Conservation (phyloP, 92 coral and sea anemone species). For the Ricordea florida region DNA sequence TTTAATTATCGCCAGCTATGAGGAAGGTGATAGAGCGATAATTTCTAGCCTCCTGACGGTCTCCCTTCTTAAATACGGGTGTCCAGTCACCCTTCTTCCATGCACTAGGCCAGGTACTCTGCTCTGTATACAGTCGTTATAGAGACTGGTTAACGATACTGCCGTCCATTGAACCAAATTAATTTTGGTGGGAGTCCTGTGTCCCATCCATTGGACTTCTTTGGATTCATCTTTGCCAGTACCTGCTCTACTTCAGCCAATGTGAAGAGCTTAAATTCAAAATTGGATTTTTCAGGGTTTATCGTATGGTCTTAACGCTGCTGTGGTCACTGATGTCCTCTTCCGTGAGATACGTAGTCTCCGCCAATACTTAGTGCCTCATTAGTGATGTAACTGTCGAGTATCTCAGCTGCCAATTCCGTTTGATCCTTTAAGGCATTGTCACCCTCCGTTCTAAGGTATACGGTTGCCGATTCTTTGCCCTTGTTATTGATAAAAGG, state of each 20-base stretch:
- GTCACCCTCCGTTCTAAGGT: background rate
- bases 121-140: too few relatives aligned
- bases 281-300: too few relatives aligned
- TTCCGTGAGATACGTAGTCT: background rate
- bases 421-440: background rate
- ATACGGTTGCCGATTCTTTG: slow-evolving; percentile 2
- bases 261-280: too few relatives aligned
- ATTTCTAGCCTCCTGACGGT: slow-evolving; percentile 21
- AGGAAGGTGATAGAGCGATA: slow-evolving; percentile 37
- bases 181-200: too few relatives aligned
- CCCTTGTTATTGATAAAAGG: background rate
- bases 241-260: too few relatives aligned
- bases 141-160: too few relatives aligned
- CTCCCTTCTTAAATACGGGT: too few relatives aligned
- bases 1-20: slow-evolving; percentile 8
- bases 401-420: background rate
- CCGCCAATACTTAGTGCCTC: background rate
- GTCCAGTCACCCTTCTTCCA: too few relatives aligned
- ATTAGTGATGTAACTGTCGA: background rate
- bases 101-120: slow-evolving; percentile 32
- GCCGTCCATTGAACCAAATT: too few relatives aligned
- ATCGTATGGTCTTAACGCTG: background rate
- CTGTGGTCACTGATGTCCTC: background rate
- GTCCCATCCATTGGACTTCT: too few relatives aligned
- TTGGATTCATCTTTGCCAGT: too few relatives aligned